Evolutionary conservation across 2,113 vertebrate genomes (phyloP).

Genomic region (Pseudonaja textilis): DNA sequence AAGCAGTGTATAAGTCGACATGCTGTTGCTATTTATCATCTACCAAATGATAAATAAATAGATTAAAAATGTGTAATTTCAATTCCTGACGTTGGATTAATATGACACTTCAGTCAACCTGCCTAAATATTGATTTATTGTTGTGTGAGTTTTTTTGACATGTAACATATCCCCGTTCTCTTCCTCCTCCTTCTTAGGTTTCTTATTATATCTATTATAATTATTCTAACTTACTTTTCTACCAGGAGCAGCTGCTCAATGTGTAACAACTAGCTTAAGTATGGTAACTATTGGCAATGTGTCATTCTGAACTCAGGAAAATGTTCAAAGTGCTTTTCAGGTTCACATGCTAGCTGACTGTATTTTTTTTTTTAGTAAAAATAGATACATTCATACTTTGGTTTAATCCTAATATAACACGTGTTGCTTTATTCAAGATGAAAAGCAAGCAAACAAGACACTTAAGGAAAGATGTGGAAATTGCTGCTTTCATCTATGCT

Average conservation of each 20-base stretch:
- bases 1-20: too few species aligned
- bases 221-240: neutral
- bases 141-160: neutral
- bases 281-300: neutral
- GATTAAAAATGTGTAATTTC: neutral
- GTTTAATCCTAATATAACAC: neutral
- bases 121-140: neutral
- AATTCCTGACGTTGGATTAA: neutral
- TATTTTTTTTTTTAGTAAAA: neutral
- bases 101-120: neutral
- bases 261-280: neutral
- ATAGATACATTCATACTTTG: neutral
- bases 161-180: neutral
- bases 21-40: neutral
- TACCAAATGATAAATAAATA: neutral
- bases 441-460: neutral
- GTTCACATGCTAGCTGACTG: neutral
- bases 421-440: neutral
- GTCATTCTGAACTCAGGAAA: neutral
- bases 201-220: neutral
- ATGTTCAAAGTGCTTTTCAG: neutral
- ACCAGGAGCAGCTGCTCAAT: neutral
- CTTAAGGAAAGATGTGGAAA: neutral
- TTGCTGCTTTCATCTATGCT: neutral
- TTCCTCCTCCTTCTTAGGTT: neutral